A percentile compares a stretch with the other conserved stretches of the same genome.
phyloP scores from a whole-genome alignment of 2,888 invertebrate species.

The Lamellibrachia satsuma region DNA sequence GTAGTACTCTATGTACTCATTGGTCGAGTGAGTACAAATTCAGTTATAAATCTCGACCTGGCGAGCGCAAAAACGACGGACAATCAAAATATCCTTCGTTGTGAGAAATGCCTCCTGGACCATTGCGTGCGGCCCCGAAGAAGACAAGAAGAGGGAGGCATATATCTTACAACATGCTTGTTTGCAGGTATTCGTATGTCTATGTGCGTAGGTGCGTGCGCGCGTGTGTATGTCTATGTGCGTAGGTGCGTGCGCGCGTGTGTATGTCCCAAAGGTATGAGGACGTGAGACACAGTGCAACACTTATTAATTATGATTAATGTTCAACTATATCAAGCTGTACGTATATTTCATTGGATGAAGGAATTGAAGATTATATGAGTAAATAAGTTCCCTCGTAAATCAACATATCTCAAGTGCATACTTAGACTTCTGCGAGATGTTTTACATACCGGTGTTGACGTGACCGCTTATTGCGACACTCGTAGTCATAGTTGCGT shows the following conservation, averaged over 20 bases:
- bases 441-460: neutral
- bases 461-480: neutral
- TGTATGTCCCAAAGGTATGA: no score
- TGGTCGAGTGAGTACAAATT: no score
- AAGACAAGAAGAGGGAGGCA: no score
- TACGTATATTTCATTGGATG: neutral
- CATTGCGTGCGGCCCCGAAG: no score
- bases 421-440: neutral
- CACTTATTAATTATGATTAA: neutral
- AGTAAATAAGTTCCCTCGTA: neutral
- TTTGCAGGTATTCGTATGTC: neutral
- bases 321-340: neutral
- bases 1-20: no score
- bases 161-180: no score
- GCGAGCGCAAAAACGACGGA: no score
- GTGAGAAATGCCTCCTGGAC: no score
- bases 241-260: neutral
- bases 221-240: neutral
- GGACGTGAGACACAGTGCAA: no score
- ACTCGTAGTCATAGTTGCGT: neutral
- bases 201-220: neutral
- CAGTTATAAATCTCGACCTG: no score
- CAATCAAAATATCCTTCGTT: no score
- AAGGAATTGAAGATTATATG: neutral
- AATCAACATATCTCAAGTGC: neutral